Percentiles rank a stretch among this genome's conserved stretches.
These are phyloP conservation scores for Cephus cinctus DNA, from an alignment of 1,140 invertebrate genomes.

Conservation along the genomic window DNA sequence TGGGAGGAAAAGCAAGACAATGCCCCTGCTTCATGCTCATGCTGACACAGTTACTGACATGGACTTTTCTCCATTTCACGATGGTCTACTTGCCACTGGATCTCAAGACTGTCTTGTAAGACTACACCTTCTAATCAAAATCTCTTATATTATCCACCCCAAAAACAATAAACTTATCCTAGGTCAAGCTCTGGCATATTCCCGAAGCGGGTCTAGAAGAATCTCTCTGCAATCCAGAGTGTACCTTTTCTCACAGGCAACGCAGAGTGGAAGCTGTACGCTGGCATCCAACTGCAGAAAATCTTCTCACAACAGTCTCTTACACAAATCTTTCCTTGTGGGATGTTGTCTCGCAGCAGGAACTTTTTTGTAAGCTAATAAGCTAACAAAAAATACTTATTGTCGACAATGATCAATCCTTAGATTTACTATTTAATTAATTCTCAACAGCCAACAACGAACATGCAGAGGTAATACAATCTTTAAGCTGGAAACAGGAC, in stretches of 20 bases:
- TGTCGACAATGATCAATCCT: not conserved
- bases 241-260: constrained; percentile 77
- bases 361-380: constrained; percentile 68
- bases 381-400: not conserved
- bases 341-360: constrained; percentile 81
- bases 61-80: constrained; percentile 93
- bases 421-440: constrained; percentile 11
- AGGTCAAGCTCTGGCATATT: constrained; percentile 86
- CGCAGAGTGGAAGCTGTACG: constrained; percentile 80
- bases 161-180: constrained; percentile 8
- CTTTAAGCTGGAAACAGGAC: constrained; percentile 80
- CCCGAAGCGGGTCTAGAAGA: constrained; percentile 76
- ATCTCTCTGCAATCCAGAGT: constrained; percentile 77
- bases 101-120: constrained; percentile 85
- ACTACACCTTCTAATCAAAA: constrained; percentile 15
- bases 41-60: constrained; percentile 92
- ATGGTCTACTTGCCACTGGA: constrained; percentile 84
- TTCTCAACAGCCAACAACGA: constrained; percentile 67
- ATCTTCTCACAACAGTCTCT: constrained; percentile 77
- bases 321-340: constrained; percentile 81
- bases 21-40: constrained; percentile 81
- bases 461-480: constrained; percentile 82
- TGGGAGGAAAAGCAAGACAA: constrained; percentile 81
- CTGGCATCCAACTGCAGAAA: constrained; percentile 86
- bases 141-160: not conserved